Evolutionary conservation across 2,797 vertebrate genomes (phyloP).

Genomic region (Urocyon cinereoargenteus): DNA sequence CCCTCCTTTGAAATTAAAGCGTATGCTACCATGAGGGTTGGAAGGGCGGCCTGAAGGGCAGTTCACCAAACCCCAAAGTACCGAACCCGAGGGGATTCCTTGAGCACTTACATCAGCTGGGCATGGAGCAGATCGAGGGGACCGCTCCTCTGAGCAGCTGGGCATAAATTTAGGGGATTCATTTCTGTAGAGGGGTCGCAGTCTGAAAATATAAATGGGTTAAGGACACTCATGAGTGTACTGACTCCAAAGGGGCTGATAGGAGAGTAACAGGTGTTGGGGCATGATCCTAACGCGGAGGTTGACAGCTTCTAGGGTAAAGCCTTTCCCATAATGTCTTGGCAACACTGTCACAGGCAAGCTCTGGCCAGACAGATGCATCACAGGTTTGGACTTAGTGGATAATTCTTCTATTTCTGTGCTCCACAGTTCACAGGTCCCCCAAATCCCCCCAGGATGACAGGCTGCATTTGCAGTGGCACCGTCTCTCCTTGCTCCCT

Average conservation of each 20-base stretch:
- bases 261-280: not conserved
- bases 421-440: not conserved
- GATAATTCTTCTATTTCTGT: constrained; percentile 58
- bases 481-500: not conserved
- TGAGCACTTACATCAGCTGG: not conserved
- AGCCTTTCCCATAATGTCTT: not conserved
- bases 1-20: constrained; percentile 19
- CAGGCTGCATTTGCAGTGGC: not conserved
- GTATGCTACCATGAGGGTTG: not conserved
- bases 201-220: not conserved
- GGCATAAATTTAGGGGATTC: not conserved
- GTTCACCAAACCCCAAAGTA: not conserved
- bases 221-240: not conserved
- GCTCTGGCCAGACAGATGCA: not conserved
- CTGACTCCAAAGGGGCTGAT: not conserved
- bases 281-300: not conserved
- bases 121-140: not conserved
- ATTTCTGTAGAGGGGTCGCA: not conserved
- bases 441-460: not conserved
- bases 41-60: not conserved
- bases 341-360: not conserved
- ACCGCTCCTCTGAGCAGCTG: not conserved
- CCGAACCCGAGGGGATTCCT: not conserved
- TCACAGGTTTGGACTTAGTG: not conserved
- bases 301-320: not conserved